A percentile compares a stretch with the other conserved stretches of the same genome.
Evolutionary conservation across 2,888 invertebrate genomes (phyloP).

Genomic region (Sussaba pulchella): DNA sequence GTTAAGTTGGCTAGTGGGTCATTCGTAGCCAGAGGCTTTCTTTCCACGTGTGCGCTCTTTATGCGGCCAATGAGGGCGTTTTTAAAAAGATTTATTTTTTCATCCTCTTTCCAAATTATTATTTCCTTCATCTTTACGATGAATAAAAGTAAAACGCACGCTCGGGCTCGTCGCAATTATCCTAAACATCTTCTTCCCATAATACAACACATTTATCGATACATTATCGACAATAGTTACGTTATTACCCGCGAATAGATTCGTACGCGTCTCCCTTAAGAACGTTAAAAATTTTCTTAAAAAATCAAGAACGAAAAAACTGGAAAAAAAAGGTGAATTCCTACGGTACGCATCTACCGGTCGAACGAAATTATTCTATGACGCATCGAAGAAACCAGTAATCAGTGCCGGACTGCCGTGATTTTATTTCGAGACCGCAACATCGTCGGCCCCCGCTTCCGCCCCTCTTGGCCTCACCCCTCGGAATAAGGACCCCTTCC

Average conservation of each 20-base stretch:
- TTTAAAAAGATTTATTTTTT: constrained; percentile 6
- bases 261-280: constrained; percentile 2
- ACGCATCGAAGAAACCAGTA: constrained; percentile 71
- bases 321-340: constrained; percentile 37
- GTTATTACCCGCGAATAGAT: constrained; percentile 23
- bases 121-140: constrained; percentile 28
- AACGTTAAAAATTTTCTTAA: constrained; percentile 17
- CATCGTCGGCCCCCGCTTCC: constrained; percentile 76
- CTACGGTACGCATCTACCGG: constrained; percentile 49
- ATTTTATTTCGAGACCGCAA: constrained; percentile 84
- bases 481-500: constrained; percentile 67
- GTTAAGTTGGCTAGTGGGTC: constrained; percentile 74
- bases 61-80: constrained; percentile 48
- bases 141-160: constrained; percentile 34
- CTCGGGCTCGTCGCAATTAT: background rate
- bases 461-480: too few relatives aligned
- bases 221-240: too few relatives aligned
- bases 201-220: too few relatives aligned
- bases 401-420: constrained; percentile 79
- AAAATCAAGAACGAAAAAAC: constrained; percentile 15
- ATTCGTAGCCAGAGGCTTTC: constrained; percentile 74
- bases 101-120: background rate
- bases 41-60: constrained; percentile 55
- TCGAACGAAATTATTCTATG: constrained; percentile 63
- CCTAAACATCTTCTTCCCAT: too few relatives aligned